Conservation (phyloP, 2,113 vertebrate species). For the Oncorhynchus gorbuscha region DNA sequence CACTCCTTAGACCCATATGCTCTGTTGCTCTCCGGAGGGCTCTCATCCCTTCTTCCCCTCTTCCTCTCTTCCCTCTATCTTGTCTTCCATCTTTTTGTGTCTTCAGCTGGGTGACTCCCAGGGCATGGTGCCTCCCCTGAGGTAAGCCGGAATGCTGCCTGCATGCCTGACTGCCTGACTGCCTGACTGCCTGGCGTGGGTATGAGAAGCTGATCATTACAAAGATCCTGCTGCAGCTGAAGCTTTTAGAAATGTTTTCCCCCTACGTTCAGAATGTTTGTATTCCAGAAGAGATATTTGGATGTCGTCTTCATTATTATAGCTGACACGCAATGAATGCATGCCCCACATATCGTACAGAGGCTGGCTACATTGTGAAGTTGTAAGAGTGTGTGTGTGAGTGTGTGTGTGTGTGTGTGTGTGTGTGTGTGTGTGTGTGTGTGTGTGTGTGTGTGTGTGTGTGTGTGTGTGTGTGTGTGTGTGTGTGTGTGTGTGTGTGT, state of each 20-base stretch:
- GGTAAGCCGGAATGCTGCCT: neutral
- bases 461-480: too few relatives aligned
- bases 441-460: too few relatives aligned
- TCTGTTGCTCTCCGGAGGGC: neutral
- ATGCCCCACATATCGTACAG: neutral
- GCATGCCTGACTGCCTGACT: neutral
- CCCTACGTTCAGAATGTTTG: neutral
- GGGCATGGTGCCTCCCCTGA: neutral
- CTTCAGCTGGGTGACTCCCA: neutral
- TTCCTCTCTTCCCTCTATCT: constrained; percentile 12
- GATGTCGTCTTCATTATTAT: neutral
- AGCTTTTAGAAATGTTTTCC: neutral
- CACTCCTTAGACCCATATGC: neutral
- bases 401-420: neutral
- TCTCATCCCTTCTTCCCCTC: neutral
- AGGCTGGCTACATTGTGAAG: neutral
- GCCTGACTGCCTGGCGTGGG: neutral
- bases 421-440: too few relatives aligned
- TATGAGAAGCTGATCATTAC: neutral
- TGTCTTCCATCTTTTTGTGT: neutral
- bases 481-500: too few relatives aligned
- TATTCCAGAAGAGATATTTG: neutral
- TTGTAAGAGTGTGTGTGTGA: too few relatives aligned
- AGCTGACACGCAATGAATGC: neutral
- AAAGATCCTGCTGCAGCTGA: neutral